These are phyloP conservation scores for Danionella dracula DNA, from an alignment of 2,797 vertebrate genomes.

Conservation along the genomic window DNA sequence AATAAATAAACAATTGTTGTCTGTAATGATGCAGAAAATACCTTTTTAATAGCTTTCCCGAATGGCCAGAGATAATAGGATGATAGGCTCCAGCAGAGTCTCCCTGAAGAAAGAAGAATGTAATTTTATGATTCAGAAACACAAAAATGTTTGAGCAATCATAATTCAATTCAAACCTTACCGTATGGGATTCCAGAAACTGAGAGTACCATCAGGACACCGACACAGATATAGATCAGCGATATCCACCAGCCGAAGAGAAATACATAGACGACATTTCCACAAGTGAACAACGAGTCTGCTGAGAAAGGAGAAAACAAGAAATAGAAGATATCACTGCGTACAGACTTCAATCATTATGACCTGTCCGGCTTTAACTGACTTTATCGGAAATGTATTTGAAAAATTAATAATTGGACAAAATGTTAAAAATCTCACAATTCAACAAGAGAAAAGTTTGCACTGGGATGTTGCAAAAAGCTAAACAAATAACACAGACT, in stretches of 20 bases:
- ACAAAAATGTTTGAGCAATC: background rate
- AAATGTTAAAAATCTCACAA: too few species aligned
- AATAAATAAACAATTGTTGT: background rate
- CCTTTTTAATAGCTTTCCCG: conserved; percentile 74
- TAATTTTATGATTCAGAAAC: background rate
- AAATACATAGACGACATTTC: conserved; percentile 77
- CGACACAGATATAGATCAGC: conserved; percentile 68
- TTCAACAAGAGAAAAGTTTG: too few species aligned
- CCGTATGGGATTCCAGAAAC: conserved; percentile 74
- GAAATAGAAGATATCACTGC: background rate
- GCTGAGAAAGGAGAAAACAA: conserved; percentile 24
- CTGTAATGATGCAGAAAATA: conserved; percentile 10
- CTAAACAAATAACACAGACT: too few species aligned
- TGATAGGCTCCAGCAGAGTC: conserved; percentile 72
- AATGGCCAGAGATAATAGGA: conserved; percentile 83
- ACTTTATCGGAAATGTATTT: too few species aligned
- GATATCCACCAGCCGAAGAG: conserved; percentile 87
- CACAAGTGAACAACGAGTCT: conserved; percentile 73
- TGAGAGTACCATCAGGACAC: conserved; percentile 73
- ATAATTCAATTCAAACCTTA: conserved; percentile 40
- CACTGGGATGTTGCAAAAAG: too few species aligned
- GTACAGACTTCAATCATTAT: too few species aligned
- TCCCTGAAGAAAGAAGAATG: conserved; percentile 52
- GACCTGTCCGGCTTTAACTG: too few species aligned
- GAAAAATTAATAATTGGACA: too few species aligned